Evolutionary conservation across 2,888 invertebrate species (phyloP), one percentile per base, ranked within the genome.

Genomic region (Oligia strigilis): DNA sequence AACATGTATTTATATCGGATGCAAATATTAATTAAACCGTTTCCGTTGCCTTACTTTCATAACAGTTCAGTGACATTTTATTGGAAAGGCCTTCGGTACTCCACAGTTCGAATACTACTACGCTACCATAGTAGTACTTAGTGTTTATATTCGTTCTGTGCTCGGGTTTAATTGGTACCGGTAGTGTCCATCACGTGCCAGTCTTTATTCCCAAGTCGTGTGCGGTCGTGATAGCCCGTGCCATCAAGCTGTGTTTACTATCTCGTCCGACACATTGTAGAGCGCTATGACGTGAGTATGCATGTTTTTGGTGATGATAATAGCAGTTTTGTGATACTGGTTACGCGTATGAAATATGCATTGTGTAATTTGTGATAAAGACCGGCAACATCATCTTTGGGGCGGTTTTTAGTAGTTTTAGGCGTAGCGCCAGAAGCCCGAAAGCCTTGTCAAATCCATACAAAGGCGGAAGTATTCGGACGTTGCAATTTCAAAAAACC

Each of bases 171-270:
- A 84, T 80, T 77, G 80, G 43, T 36, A 43, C 74, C 77, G 69
- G 80, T 71, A 72, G 72, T 75, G 75, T 73, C 70, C 84, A 78
- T 90, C 89, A 90, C 90, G 87, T 87, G 90, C 83, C 60, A 23
- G 72, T 73, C 82, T 85, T 84, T 89, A 90, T 89, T 89, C 83
- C 84, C 72, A 62, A 74, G 85, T 80, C 74, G 90, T 83, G 76
- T 78, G 83, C 81, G 79, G 80, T 67, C 77, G 84, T 73, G 88
- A 55, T 67, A 84, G 75, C 85, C 75, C 86, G 89, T 86, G 86
- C 65, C 66, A 46, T 87, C 70, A 66, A 69, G 69, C 73, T 70
- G 71, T 84, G 73, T 72, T 76, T 82, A 85, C 82, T 74, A 67
- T 79, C n/a, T 72, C 58, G 64, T 73, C 64, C 36, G 69, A 60